Evolutionary conservation across 1,140 invertebrate species (phyloP).

Genomic region (Euglossa dilemma): DNA sequence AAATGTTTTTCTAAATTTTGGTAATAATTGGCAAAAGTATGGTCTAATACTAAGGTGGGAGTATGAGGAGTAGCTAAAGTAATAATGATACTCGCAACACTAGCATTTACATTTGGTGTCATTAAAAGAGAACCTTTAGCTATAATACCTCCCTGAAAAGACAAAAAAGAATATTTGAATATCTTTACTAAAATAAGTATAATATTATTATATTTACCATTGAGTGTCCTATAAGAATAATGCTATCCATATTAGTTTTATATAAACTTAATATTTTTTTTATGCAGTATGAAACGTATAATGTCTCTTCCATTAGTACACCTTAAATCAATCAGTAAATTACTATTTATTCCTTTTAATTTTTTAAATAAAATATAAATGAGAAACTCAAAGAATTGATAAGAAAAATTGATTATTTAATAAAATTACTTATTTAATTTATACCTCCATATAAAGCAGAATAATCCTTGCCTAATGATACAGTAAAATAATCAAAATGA

Average conservation of each 20-base stretch:
- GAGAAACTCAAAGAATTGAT: not conserved
- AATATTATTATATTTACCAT: slow-evolving; percentile 86
- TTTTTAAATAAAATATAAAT: not conserved
- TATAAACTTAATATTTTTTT: slow-evolving; percentile 90
- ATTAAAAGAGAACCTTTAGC: slow-evolving; percentile 88
- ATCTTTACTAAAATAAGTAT: slow-evolving; percentile 5
- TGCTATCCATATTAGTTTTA: slow-evolving; percentile 80
- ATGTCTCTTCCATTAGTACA: slow-evolving; percentile 89
- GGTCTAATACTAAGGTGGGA: slow-evolving; percentile 89
- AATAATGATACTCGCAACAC: slow-evolving; percentile 88
- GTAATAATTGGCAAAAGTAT: slow-evolving; percentile 88
- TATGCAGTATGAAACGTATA: slow-evolving; percentile 89
- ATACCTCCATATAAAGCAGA: slow-evolving; percentile 80
- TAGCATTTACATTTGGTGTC: slow-evolving; percentile 83
- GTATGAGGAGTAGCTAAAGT: slow-evolving; percentile 92
- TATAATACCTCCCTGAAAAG: slow-evolving; percentile 91
- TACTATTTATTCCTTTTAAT: not conserved
- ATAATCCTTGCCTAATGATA: slow-evolving; percentile 78
- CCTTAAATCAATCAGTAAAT: slow-evolving; percentile 75
- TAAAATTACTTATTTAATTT: slow-evolving; percentile 13
- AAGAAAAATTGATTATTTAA: not conserved
- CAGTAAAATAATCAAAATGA: slow-evolving; percentile 94
- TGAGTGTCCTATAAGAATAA: slow-evolving; percentile 94
- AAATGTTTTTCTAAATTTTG: slow-evolving; percentile 80
- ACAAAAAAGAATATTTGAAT: slow-evolving; percentile 52